Conservation (phyloP, 2,797 vertebrate species). For the Hemibagrus guttatus region DNA sequence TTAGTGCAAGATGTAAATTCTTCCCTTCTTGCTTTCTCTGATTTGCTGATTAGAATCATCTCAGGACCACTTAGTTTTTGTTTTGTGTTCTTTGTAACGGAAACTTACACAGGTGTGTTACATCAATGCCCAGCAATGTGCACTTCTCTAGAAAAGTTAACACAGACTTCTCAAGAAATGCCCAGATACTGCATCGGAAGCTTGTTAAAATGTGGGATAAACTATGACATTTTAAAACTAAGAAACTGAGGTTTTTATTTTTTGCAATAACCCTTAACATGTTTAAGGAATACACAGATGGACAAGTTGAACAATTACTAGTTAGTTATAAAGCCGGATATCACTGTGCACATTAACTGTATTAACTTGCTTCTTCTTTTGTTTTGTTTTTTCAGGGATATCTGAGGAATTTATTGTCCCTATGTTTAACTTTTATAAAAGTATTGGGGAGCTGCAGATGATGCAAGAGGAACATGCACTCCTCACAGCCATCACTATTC, state of each 20-base stretch:
- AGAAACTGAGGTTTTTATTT: neutral
- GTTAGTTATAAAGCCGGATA: neutral
- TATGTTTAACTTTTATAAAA: conserved; percentile 98
- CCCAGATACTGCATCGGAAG: neutral
- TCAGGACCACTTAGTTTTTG: too few species aligned
- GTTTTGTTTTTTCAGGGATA: conserved; percentile 78
- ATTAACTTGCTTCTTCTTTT: conserved; percentile 23
- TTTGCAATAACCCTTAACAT: neutral
- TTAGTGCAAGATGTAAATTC: neutral
- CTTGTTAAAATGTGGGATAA: neutral
- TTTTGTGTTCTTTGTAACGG: too few species aligned
- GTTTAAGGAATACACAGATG: neutral
- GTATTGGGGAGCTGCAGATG: conserved; percentile 91
- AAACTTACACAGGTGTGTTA: too few species aligned
- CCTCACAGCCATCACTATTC: conserved; percentile 91
- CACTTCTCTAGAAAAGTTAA: neutral
- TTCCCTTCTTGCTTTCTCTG: neutral
- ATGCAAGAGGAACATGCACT: conserved; percentile 90
- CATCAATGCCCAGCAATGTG: too few species aligned
- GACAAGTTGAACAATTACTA: neutral
- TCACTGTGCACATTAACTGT: neutral
- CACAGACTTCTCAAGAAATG: neutral
- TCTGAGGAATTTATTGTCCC: conserved; percentile 94
- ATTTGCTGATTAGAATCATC: neutral
- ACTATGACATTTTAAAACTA: neutral